phyloP scores from a whole-genome alignment of 2,888 invertebrate species.

The Sylvicola cinctus region DNA sequence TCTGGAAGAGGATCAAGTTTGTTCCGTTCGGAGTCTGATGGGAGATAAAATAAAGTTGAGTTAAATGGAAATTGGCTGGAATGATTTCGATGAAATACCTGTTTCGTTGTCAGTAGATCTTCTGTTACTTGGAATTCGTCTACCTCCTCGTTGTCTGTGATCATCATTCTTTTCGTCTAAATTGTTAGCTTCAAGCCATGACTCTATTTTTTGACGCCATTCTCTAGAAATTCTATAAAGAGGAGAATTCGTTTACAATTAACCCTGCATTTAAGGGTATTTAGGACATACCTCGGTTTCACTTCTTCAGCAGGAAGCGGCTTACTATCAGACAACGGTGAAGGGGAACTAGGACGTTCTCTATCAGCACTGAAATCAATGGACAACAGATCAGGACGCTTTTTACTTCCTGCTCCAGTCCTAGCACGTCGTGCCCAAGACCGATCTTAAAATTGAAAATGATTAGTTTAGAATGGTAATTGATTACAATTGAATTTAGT shows the following conservation, averaged over 20 bases:
- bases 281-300: slow-evolving; percentile 36
- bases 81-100: slow-evolving; percentile 28
- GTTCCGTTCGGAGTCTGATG: slow-evolving; percentile 63
- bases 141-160: slow-evolving; percentile 35
- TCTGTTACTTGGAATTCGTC: slow-evolving; percentile 46
- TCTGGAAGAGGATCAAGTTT: slow-evolving; percentile 56
- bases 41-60: too few species aligned
- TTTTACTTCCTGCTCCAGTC: slow-evolving; percentile 41
- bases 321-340: slow-evolving; percentile 35
- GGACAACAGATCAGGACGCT: slow-evolving; percentile 55
- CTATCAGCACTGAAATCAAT: slow-evolving; percentile 53
- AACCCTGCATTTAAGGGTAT: too few species aligned
- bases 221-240: slow-evolving; percentile 35
- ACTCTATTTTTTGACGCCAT: slow-evolving; percentile 79
- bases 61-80: background rate
- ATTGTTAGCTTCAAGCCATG: slow-evolving; percentile 76
- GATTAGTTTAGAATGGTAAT: background rate
- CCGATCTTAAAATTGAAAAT: slow-evolving; percentile 36
- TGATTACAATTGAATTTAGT: slow-evolving; percentile 7
- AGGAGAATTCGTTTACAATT: slow-evolving; percentile 4
- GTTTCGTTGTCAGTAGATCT: slow-evolving; percentile 70
- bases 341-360: slow-evolving; percentile 50
- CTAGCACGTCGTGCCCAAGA: slow-evolving; percentile 70
- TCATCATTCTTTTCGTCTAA: slow-evolving; percentile 56
- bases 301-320: slow-evolving; percentile 28